Conservation (phyloP, 2,797 vertebrate species). For the Typhlichthys eigenmanni region DNA sequence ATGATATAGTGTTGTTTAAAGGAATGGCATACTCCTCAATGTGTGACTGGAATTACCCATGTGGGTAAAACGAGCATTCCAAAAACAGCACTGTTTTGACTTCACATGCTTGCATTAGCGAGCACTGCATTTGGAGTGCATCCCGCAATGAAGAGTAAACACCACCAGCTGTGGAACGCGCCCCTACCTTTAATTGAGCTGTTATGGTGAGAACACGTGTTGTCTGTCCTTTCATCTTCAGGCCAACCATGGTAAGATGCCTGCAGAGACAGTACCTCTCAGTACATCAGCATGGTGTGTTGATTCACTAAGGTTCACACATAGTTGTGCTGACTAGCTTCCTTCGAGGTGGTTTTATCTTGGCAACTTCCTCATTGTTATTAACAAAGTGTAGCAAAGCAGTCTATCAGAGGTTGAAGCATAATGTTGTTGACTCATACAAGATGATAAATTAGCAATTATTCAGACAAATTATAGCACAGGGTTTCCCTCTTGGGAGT, state of each 20-base stretch:
- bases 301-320: constrained; percentile 46
- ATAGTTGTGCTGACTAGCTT: constrained; percentile 37
- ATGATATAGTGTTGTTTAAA: background rate
- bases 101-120: background rate
- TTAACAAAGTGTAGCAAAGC: background rate
- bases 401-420: background rate
- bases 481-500: background rate
- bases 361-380: constrained; percentile 18
- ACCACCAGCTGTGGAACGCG: constrained; percentile 57
- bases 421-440: background rate
- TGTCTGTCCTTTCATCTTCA: constrained; percentile 54
- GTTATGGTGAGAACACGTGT: constrained; percentile 60
- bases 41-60: too few relatives aligned
- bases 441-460: constrained; percentile 1
- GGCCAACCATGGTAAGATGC: constrained; percentile 63
- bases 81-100: too few relatives aligned
- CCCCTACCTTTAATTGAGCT: constrained; percentile 56
- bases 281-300: constrained; percentile 49
- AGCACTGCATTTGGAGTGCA: constrained; percentile 17
- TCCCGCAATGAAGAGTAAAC: constrained; percentile 52
- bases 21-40: too few relatives aligned
- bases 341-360: constrained; percentile 45
- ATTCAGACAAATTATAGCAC: background rate
- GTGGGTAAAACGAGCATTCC: too few relatives aligned
- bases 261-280: constrained; percentile 57